A percentile compares a stretch with the other conserved stretches of the same genome.
Conservation (phyloP, 2,113 vertebrate species). For the Rhinoderma darwinii region DNA sequence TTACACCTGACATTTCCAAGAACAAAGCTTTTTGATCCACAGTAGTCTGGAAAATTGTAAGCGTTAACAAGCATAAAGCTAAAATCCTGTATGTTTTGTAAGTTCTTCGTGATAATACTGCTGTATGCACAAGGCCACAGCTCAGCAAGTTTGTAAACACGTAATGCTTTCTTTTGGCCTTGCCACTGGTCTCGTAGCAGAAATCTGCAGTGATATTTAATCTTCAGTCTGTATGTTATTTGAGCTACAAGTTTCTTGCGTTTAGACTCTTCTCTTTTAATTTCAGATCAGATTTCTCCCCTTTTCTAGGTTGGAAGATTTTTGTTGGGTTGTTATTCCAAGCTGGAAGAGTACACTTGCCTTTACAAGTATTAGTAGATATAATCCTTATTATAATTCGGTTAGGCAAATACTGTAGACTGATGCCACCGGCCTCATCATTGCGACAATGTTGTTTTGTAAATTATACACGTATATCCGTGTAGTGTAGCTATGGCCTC, state of each 20-base stretch:
- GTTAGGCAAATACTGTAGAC: too few relatives aligned
- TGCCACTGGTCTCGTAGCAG: neutral
- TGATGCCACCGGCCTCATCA: too few relatives aligned
- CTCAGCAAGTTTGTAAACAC: neutral
- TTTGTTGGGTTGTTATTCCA: neutral
- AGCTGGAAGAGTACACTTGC: neutral
- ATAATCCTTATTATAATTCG: neutral
- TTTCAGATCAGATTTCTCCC: constrained; percentile 21
- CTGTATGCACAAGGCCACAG: neutral
- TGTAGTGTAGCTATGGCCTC: too few relatives aligned
- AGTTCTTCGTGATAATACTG: neutral
- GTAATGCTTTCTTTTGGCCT: neutral
- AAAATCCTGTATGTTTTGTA: neutral
- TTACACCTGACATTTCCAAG: too few relatives aligned
- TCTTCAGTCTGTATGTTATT: neutral
- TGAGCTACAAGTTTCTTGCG: neutral
- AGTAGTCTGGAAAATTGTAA: too few relatives aligned
- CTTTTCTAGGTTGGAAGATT: neutral
- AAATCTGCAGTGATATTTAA: neutral
- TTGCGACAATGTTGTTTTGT: too few relatives aligned
- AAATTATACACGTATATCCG: too few relatives aligned
- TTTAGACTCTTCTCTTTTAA: neutral
- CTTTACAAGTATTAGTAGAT: neutral
- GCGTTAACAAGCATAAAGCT: too few relatives aligned
- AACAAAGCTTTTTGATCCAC: too few relatives aligned